phyloP scores from a whole-genome alignment of 1,140 invertebrate genomes.

The Eciton burchellii region DNA sequence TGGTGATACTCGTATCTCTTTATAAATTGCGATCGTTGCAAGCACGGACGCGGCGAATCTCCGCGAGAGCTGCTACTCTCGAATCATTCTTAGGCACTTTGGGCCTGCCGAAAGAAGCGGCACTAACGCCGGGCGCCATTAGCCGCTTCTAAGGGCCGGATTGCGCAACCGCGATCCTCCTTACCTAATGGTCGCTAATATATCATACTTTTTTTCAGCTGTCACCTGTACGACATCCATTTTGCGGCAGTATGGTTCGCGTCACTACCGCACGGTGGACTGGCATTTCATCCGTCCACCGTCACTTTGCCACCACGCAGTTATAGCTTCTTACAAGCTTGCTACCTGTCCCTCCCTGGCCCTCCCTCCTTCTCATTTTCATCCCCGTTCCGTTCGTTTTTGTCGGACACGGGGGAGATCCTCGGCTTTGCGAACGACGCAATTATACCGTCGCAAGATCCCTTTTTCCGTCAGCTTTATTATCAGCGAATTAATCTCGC shows the following conservation, averaged over 20 bases:
- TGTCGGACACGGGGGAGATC: slow-evolving; percentile 37
- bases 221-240: slow-evolving; percentile 66
- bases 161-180: slow-evolving; percentile 27
- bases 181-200: slow-evolving; percentile 65
- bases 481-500: slow-evolving; percentile 49
- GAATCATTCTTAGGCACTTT: slow-evolving; percentile 60
- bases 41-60: slow-evolving; percentile 17
- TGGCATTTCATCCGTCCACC: slow-evolving; percentile 69
- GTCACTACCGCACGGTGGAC: slow-evolving; percentile 56
- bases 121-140: slow-evolving; percentile 51
- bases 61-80: slow-evolving; percentile 19
- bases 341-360: slow-evolving; percentile 9
- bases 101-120: slow-evolving; percentile 32
- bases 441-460: slow-evolving; percentile 42
- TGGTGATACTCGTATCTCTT: slow-evolving; percentile 8
- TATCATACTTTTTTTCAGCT: slow-evolving; percentile 71
- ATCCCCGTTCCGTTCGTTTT: slow-evolving; percentile 57
- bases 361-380: slow-evolving; percentile 5
- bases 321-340: slow-evolving; percentile 57
- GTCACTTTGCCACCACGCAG: slow-evolving; percentile 61
- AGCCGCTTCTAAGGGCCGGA: slow-evolving; percentile 1
- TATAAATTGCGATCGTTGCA: slow-evolving; percentile 14
- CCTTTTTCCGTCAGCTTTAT: slow-evolving; percentile 43
- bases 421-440: slow-evolving; percentile 49
- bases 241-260: slow-evolving; percentile 58